Evolutionary conservation across 2,113 vertebrate genomes (phyloP), one percentile per base, ranked within the genome.

Genomic region (Thalassarche chlororhynchos): DNA sequence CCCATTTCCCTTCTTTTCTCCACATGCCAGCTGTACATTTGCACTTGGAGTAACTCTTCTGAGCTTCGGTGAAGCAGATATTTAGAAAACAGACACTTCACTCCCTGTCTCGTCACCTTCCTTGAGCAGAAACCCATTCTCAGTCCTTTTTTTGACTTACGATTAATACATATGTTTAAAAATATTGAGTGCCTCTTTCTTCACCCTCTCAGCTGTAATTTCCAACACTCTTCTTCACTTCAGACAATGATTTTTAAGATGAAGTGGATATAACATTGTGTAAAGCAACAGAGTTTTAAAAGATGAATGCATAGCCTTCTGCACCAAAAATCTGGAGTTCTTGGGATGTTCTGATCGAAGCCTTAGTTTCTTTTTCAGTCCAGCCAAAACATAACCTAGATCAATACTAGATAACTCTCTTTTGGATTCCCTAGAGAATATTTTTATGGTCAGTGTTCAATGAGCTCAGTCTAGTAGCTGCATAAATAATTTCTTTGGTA

Each of bases 141-240:
- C 46, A 86, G 26, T 10, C 34, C 24, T 52, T 89, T 80, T 94
- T 87, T 75, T 49, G 15, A 80, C 8, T 93, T 89, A 70, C 24
- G 44, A 91, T 83, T 93, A 94, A 86, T 78, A 66, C 36, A 75
- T 87, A 83, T 25, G 12, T 79, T 93, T 79, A 80, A 91, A 96
- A 96, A 91, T 76, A 75, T 36, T 88, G 72, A 66, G 4, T 58
- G 28, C 4, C 17, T 85, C 38, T 87, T 64, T 79, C 25, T 64
- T 92, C 57, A 88, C 51, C 12, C 12, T 74, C 68, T 81, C 44
- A 72, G n/a, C 36, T 95, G 31, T 69, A 61, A 93, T 93, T 95
- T 71, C 51, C 76, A 90, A 47, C 36, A 52, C n/a, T 51, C 17
- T 77, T 32, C 55, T 78, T 82, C 44, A 47, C 36, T 93, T 74